Percentiles rank a stretch among this genome's conserved stretches.
Conservation (phyloP, 2,797 vertebrate genomes). For the Rachycentron canadum region DNA sequence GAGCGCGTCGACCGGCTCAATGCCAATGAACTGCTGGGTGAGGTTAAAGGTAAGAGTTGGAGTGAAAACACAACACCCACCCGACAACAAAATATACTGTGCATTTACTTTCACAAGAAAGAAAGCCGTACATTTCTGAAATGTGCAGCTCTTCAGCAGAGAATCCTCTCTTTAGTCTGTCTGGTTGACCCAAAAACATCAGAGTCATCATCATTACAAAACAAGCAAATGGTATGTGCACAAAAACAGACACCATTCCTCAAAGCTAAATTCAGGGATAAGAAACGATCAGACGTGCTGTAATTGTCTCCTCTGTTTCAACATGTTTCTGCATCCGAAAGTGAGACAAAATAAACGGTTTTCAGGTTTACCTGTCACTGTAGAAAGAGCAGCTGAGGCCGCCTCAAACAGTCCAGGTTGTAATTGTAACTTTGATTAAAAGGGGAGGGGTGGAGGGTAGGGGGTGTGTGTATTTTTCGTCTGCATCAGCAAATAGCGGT, state of each 20-base stretch:
- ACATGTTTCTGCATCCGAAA: slow-evolving; percentile 41
- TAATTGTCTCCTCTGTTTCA: slow-evolving; percentile 35
- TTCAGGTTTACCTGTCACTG: slow-evolving; percentile 29
- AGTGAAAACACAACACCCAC: background rate
- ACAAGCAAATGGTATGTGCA: slow-evolving; percentile 2
- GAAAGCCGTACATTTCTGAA: slow-evolving; percentile 7
- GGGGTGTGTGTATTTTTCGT: slow-evolving; percentile 28
- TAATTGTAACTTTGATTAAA: slow-evolving; percentile 71
- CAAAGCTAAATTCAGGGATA: slow-evolving; percentile 27
- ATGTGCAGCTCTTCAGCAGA: background rate
- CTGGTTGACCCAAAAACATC: background rate
- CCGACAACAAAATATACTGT: background rate
- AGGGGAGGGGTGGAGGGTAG: background rate
- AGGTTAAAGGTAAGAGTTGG: slow-evolving; percentile 92
- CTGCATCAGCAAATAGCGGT: slow-evolving; percentile 54
- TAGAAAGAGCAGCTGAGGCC: background rate
- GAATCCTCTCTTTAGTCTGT: background rate
- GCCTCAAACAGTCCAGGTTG: slow-evolving; percentile 41
- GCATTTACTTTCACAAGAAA: background rate
- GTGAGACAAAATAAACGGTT: slow-evolving; percentile 17
- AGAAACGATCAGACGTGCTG: slow-evolving; percentile 19
- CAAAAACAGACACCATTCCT: background rate
- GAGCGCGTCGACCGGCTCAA: slow-evolving; percentile 94
- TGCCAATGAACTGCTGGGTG: slow-evolving; percentile 91
- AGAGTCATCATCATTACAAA: slow-evolving; percentile 14